Conservation (phyloP, 2,797 vertebrate species). For the Agapornis canus region DNA sequence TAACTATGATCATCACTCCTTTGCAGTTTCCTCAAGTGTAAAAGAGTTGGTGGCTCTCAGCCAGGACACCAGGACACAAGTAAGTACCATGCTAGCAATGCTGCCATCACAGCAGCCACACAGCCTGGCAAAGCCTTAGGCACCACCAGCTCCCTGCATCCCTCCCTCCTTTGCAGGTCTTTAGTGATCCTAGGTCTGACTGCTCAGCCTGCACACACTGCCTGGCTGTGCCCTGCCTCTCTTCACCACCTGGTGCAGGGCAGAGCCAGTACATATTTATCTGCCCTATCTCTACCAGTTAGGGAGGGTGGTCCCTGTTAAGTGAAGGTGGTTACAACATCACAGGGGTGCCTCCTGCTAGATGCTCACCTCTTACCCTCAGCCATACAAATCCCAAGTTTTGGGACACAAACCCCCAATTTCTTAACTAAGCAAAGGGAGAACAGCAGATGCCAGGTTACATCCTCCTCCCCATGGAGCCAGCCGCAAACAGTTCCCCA, state of each 20-base stretch:
- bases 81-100: neutral
- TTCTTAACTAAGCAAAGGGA: neutral
- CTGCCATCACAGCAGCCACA: neutral
- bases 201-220: neutral
- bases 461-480: fast-evolving
- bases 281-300: neutral
- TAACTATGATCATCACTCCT: neutral
- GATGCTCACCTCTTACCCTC: neutral
- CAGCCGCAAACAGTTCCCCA: neutral
- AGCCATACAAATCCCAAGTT: neutral
- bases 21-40: neutral
- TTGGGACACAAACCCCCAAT: neutral
- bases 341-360: neutral
- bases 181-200: neutral
- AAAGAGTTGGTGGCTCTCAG: neutral
- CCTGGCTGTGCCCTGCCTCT: neutral
- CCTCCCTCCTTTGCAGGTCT: neutral
- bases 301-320: neutral
- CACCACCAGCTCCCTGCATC: neutral
- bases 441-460: neutral
- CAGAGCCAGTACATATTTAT: neutral
- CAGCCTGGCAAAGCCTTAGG: neutral
- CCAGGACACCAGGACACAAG: neutral
- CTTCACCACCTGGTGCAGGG: neutral
- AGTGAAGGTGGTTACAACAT: neutral